Conservation (phyloP, 2,113 vertebrate species). For the Carassius carassius region DNA sequence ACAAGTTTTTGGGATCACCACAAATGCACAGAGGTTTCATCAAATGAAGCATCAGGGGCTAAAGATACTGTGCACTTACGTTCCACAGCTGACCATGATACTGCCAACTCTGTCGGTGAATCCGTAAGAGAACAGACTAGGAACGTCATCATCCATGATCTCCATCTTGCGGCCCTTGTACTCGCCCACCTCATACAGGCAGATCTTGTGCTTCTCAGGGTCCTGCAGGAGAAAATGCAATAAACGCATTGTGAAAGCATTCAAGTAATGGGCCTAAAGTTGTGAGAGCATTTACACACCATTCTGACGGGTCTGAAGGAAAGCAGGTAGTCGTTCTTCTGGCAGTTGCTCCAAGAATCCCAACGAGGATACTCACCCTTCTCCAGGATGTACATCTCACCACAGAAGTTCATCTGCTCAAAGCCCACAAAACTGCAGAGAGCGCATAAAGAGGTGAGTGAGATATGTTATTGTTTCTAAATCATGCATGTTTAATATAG, state of each 20-base stretch:
- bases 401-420: too few relatives aligned
- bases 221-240: conserved; percentile 64
- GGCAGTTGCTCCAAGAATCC: too few relatives aligned
- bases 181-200: conserved; percentile 80
- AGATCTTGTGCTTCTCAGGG: conserved; percentile 84
- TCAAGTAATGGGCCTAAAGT: background rate
- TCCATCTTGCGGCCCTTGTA: conserved; percentile 86
- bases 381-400: too few relatives aligned
- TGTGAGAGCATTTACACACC: background rate
- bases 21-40: background rate
- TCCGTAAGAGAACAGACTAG: conserved; percentile 80
- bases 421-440: too few relatives aligned
- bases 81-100: conserved; percentile 80
- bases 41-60: background rate
- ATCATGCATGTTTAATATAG: too few relatives aligned
- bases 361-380: too few relatives aligned
- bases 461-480: too few relatives aligned
- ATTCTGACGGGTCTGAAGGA: too few relatives aligned
- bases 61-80: conserved; percentile 67
- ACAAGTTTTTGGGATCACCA: background rate
- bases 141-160: conserved; percentile 84
- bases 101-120: conserved; percentile 83
- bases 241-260: background rate
- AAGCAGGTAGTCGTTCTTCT: too few relatives aligned
- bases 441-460: too few relatives aligned